These are phyloP conservation scores for Serranus cabrilla DNA, from an alignment of 2,797 vertebrate species.

Conservation along the genomic window DNA sequence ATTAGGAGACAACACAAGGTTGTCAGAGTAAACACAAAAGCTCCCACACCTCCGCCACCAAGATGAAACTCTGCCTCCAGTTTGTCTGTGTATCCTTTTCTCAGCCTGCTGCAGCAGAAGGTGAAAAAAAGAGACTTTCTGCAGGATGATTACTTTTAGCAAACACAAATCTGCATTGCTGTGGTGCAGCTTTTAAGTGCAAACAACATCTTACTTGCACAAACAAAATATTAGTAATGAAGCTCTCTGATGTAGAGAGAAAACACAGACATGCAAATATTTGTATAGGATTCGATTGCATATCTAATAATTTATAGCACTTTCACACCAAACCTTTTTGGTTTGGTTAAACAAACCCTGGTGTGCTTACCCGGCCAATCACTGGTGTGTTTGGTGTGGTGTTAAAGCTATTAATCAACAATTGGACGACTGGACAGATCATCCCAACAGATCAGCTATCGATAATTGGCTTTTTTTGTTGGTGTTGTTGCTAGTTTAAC, in stretches of 20 bases:
- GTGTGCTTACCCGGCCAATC: not conserved
- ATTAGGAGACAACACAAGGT: conserved; percentile 53
- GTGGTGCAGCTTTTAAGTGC: conserved; percentile 6
- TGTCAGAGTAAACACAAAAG: conserved; percentile 39
- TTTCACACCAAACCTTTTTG: not conserved
- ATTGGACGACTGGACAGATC: too few relatives aligned
- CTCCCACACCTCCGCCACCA: conserved; percentile 17
- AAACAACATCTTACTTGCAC: conserved; percentile 3
- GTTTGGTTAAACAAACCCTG: not conserved
- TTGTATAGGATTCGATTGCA: not conserved
- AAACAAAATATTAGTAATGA: conserved; percentile 23
- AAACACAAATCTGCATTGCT: conserved; percentile 9
- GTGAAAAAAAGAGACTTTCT: conserved; percentile 18
- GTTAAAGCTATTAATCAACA: not conserved
- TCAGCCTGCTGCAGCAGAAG: not conserved
- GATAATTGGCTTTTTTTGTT: too few relatives aligned
- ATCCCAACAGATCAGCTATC: too few relatives aligned
- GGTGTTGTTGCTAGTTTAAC: too few relatives aligned
- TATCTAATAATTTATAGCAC: not conserved
- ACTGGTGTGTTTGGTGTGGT: not conserved
- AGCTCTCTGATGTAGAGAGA: not conserved
- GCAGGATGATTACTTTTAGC: conserved; percentile 24
- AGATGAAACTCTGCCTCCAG: conserved; percentile 33
- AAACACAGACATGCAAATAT: conserved; percentile 1
- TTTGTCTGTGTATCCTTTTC: not conserved